Base-by-base conservation (phyloP, 2,888 invertebrate species). In the Eristalinus aeneus region DNA sequence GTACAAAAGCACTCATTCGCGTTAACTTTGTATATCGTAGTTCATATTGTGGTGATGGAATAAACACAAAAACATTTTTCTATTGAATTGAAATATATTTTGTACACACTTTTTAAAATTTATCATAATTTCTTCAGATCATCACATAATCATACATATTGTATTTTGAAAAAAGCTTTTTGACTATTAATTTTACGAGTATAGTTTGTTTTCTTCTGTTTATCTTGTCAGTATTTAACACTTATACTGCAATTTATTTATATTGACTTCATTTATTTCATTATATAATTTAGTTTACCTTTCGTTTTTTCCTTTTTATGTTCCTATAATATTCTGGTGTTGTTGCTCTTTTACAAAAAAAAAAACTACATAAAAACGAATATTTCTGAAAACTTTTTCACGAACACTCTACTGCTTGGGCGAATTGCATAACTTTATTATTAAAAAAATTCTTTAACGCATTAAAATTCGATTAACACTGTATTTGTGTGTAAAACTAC, bases 291-390 rank as follows among this genome's bases (percentile, higher is more conserved):
- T 85, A 65, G 34, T 73, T 80, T 75, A 79, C 60, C 73, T 88
- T 88, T 82, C 79, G 81, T 87, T 79, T 85, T 87, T 78, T 86
- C 78, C 83, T 84, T 88, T 88, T 88, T 88, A 74, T 78, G 71
- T 81, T 74, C 75, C 69, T 79, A 69, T 64, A 61, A 72, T 78
- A 84, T 77, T 88, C 74, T 71, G 79, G 76, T 82, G 82, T 88
- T 83, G 73, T 84, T 78, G 75, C 71, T 80, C 80, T 80, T 56
- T 36, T 73, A n/a, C 53, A 53, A 56, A 60, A 75, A 78, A 63
- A 73, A 65, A 63, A 80, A 68, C 61, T 74, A 64, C 71, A 67
- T 56, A 68, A 75, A 67, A 63, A 72, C 54, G 67, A 65, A 58
- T 64, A 69, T 64, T 54, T n/a, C 22, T 56, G 27, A 61, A 82